Conservation (phyloP, 1,140 invertebrate species). For the Scaptomyza montana region DNA sequence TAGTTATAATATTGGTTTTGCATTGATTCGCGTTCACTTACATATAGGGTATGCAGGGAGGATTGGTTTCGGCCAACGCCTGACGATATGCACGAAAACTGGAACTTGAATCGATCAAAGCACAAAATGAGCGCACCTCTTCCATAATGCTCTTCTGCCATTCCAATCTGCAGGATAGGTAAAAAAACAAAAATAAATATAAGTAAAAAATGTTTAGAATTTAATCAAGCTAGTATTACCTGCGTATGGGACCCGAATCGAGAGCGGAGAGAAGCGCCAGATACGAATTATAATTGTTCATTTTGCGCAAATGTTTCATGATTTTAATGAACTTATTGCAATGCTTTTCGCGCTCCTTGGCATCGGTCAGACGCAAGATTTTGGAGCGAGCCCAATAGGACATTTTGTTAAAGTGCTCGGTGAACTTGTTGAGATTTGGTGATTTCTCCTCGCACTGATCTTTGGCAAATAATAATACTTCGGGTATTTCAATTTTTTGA, state of each 20-base stretch:
- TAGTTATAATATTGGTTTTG: too few relatives aligned
- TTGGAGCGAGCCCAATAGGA: slow-evolving; percentile 97
- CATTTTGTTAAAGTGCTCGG: slow-evolving; percentile 99
- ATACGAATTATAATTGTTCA: slow-evolving; percentile 99
- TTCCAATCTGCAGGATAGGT: slow-evolving; percentile 88
- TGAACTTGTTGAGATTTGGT: slow-evolving; percentile 98
- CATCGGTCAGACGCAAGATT: slow-evolving; percentile 92
- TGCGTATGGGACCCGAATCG: slow-evolving; percentile 96
- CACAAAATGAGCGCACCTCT: slow-evolving; percentile 96
- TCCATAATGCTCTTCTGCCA: slow-evolving; percentile 97
- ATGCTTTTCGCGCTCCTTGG: slow-evolving; percentile 97
- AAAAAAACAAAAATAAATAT: too few relatives aligned
- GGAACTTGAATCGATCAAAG: slow-evolving; percentile 97
- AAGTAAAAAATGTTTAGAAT: too few relatives aligned
- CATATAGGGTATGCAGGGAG: slow-evolving; percentile 99
- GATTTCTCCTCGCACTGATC: slow-evolving; percentile 98
- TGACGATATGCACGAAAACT: slow-evolving; percentile 98
- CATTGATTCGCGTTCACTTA: slow-evolving; percentile 84
- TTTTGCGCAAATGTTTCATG: slow-evolving; percentile 98
- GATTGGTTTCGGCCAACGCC: slow-evolving; percentile 96
- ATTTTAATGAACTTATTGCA: slow-evolving; percentile 99
- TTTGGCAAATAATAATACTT: slow-evolving; percentile 97
- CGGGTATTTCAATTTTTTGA: slow-evolving; percentile 98
- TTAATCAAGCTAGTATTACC: slow-evolving; percentile 30
- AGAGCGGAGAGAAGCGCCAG: slow-evolving; percentile 97